Conservation (phyloP, 2,113 vertebrate genomes). For the Pollachius pollachius region DNA sequence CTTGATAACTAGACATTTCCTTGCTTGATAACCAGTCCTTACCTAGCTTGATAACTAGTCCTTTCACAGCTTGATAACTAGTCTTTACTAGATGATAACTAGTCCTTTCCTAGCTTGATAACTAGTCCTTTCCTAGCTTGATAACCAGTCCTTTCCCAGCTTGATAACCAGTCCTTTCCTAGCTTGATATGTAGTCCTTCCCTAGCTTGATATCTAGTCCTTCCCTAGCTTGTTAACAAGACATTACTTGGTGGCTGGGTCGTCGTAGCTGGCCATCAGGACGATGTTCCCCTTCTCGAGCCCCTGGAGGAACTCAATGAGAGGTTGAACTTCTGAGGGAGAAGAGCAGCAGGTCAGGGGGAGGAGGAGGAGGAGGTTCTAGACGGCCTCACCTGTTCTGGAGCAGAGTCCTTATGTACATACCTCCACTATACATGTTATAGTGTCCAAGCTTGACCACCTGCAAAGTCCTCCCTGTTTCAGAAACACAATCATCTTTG, state of each 20-base stretch:
- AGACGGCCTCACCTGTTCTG: not conserved
- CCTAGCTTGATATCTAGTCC: too few species aligned
- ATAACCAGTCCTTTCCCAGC: too few species aligned
- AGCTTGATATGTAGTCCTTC: too few species aligned
- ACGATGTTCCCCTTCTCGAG: slow-evolving; percentile 78
- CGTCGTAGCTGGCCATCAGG: slow-evolving; percentile 86
- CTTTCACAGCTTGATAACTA: too few species aligned
- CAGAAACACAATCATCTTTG: too few species aligned
- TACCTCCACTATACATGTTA: slow-evolving; percentile 86
- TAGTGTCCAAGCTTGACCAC: slow-evolving; percentile 72
- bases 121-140: too few species aligned
- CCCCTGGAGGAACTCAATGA: slow-evolving; percentile 80
- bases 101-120: slow-evolving; percentile 65
- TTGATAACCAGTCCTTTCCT: slow-evolving; percentile 65
- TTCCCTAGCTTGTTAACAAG: too few species aligned
- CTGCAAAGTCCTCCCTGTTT: slow-evolving; percentile 81
- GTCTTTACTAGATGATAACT: too few species aligned
- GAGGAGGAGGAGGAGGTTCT: not conserved
- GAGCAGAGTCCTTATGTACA: slow-evolving; percentile 14
- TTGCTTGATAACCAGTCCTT: too few species aligned
- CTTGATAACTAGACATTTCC: too few species aligned
- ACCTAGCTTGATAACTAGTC: too few species aligned
- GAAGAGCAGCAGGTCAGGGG: not conserved
- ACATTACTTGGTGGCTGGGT: slow-evolving; percentile 83
- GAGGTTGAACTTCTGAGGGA: slow-evolving; percentile 76